phyloP scores from a whole-genome alignment of 1,140 invertebrate genomes.

The Pantala flavescens region DNA sequence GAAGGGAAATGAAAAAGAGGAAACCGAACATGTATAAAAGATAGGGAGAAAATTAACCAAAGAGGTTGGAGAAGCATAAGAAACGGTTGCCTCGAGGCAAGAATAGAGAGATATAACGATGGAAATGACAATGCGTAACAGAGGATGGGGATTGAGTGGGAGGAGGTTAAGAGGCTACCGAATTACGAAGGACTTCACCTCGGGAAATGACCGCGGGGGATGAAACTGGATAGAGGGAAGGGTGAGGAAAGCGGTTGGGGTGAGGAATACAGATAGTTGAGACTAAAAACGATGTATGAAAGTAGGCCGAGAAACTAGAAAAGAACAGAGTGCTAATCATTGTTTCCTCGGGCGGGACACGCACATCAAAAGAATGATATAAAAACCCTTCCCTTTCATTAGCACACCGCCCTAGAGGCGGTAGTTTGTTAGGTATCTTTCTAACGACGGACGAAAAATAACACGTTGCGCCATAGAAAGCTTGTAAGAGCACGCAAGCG shows the following conservation, averaged over 20 bases:
- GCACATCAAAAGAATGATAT: neutral
- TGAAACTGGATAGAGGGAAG: neutral
- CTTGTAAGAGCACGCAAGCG: neutral
- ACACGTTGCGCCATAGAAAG: neutral
- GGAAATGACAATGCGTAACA: neutral
- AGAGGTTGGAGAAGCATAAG: neutral
- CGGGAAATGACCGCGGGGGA: neutral
- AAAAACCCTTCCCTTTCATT: constrained; percentile 6
- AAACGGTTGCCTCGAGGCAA: neutral
- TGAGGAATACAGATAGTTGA: constrained; percentile 1
- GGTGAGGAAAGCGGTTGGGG: neutral
- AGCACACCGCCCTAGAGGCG: neutral
- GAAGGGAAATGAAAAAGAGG: neutral
- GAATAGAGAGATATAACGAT: neutral
- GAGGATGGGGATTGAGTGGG: neutral
- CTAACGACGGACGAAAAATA: neutral
- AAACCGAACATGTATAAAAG: neutral
- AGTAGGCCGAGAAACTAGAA: neutral
- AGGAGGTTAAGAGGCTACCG: neutral
- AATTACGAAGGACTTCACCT: constrained; percentile 1
- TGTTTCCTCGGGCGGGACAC: constrained; percentile 1
- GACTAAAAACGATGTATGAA: neutral
- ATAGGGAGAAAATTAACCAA: neutral
- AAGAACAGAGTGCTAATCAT: neutral
- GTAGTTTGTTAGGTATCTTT: neutral